These are phyloP conservation scores for Gadus macrocephalus DNA, from an alignment of 2,113 vertebrate species.

Conservation along the genomic window DNA sequence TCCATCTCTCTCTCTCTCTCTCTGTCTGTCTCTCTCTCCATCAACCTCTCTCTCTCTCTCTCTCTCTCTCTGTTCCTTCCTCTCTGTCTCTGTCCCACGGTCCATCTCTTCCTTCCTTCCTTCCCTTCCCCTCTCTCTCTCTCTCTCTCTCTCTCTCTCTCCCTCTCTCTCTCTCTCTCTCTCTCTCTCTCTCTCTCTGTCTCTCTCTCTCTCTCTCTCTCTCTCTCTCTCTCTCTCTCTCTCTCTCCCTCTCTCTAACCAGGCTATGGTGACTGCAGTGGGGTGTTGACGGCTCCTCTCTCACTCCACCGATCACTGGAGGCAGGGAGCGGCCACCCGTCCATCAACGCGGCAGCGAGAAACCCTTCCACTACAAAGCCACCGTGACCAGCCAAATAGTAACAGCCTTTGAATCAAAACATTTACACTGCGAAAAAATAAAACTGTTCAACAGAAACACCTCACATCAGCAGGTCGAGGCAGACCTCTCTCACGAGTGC, in stretches of 20 bases:
- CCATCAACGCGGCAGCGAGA: constrained; percentile 60
- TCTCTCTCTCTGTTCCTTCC: too few relatives aligned
- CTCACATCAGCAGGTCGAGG: constrained; percentile 60
- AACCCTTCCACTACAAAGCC: constrained; percentile 60
- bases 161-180: constrained; percentile 4
- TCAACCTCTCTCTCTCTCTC: too few relatives aligned
- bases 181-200: neutral
- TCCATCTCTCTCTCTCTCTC: neutral
- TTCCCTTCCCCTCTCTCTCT: too few relatives aligned
- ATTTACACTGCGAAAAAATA: constrained; percentile 50
- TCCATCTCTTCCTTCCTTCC: neutral
- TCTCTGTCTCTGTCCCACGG: neutral
- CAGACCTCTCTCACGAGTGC: constrained; percentile 43
- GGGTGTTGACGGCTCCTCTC: constrained; percentile 67
- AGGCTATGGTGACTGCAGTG: constrained; percentile 42
- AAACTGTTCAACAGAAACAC: constrained; percentile 54
- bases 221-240: constrained; percentile 1
- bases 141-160: neutral
- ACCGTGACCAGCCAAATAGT: constrained; percentile 70
- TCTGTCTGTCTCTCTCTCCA: too few relatives aligned
- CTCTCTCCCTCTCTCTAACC: constrained; percentile 3
- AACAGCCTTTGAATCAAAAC: constrained; percentile 72
- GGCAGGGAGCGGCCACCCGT: constrained; percentile 62
- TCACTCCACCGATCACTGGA: constrained; percentile 52
- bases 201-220: constrained; percentile 3